A percentile compares a stretch with the other conserved stretches of the same genome.
Conservation (phyloP, 2,888 invertebrate genomes). For the Ophion obscuratus region DNA sequence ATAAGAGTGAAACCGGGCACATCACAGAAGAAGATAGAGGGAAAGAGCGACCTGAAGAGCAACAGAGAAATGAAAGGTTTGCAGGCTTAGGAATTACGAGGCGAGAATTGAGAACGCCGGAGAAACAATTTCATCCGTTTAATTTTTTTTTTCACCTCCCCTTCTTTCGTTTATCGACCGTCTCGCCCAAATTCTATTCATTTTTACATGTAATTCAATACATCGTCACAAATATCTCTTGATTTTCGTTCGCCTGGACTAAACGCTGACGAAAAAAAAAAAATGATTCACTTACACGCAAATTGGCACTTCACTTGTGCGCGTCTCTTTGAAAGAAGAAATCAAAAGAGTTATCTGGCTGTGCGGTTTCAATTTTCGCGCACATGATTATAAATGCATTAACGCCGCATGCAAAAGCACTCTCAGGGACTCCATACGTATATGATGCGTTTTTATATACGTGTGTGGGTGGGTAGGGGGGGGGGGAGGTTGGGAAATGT, state of each 20-base stretch:
- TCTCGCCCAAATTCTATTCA: not conserved
- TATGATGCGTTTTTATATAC: conserved; percentile 4
- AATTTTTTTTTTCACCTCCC: not conserved
- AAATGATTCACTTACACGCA: conserved; percentile 19
- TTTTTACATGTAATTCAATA: not conserved
- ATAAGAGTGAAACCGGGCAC: conserved; percentile 19
- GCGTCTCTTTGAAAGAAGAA: conserved; percentile 13
- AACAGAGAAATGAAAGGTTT: conserved; percentile 31
- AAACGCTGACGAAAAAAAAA: not conserved
- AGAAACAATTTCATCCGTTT: conserved; percentile 1
- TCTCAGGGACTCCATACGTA: conserved; percentile 34
- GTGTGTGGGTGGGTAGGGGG: not conserved
- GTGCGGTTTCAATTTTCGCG: conserved; percentile 32
- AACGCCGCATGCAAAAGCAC: conserved; percentile 54
- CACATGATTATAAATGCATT: conserved; percentile 58
- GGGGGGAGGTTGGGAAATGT: too few relatives aligned
- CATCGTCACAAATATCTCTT: conserved; percentile 4
- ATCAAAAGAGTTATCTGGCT: conserved; percentile 36
- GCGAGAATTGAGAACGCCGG: conserved; percentile 45
- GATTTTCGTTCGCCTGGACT: not conserved
- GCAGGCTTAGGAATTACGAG: conserved; percentile 47
- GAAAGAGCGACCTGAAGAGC: not conserved
- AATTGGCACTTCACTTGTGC: conserved; percentile 26
- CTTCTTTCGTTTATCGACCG: not conserved
- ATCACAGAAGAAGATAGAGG: not conserved